phyloP scores from a whole-genome alignment of 1,140 invertebrate genomes.

The Cylas formicarius region DNA sequence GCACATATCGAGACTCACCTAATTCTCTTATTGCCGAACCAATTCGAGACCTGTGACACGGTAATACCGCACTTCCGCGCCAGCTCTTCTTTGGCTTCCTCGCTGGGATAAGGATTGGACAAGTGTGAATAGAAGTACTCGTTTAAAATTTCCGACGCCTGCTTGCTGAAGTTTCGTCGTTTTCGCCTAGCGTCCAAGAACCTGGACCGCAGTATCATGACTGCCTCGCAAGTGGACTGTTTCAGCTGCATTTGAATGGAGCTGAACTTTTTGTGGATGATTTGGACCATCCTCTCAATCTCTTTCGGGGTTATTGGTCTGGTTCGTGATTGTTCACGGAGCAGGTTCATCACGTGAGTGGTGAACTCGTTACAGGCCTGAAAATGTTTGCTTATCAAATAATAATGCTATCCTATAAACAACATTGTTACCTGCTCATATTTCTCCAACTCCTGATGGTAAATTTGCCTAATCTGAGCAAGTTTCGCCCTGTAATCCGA shows the following conservation, averaged over 20 bases:
- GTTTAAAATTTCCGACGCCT: conserved; percentile 98
- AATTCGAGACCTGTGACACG: conserved; percentile 95
- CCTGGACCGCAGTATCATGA: conserved; percentile 94
- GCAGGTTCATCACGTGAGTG: conserved; percentile 97
- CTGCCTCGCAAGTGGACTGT: conserved; percentile 99
- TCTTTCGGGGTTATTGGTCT: conserved; percentile 91
- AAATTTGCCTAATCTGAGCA: conserved; percentile 98
- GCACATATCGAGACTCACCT: no score
- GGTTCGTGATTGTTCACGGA: conserved; percentile 95
- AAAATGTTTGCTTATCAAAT: no score
- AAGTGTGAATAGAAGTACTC: conserved; percentile 99
- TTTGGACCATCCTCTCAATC: conserved; percentile 99
- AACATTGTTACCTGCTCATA: conserved; percentile 55
- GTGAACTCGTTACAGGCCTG: conserved; percentile 99
- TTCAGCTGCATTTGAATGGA: conserved; percentile 99
- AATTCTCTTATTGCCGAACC: conserved; percentile 99
- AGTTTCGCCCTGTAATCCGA: conserved; percentile 98
- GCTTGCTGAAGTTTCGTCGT: conserved; percentile 98
- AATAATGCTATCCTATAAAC: conserved; percentile 6
- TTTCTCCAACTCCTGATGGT: conserved; percentile 98
- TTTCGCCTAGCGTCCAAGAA: conserved; percentile 98
- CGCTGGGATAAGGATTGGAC: conserved; percentile 98
- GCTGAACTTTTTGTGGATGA: conserved; percentile 99
- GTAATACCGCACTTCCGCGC: conserved; percentile 99
- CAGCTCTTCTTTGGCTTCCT: conserved; percentile 99